Conservation (phyloP, 2,113 vertebrate genomes). For the Microcebus lehilahytsara region DNA sequence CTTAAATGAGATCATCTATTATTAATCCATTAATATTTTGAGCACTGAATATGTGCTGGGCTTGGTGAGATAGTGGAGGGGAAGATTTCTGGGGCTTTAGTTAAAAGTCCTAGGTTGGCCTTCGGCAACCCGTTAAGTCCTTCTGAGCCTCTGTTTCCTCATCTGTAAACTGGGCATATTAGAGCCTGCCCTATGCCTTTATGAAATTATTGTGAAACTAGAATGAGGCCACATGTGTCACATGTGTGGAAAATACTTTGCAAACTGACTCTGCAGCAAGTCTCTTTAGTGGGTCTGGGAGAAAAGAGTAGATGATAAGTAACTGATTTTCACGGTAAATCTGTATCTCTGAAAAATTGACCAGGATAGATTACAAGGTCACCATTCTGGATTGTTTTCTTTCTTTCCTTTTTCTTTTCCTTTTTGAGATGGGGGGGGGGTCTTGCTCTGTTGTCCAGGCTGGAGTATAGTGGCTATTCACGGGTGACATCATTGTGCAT, state of each 20-base stretch:
- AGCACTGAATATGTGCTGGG: neutral
- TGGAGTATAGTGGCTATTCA: too few relatives aligned
- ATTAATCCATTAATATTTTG: conserved; percentile 10
- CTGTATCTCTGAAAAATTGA: neutral
- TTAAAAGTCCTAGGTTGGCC: neutral
- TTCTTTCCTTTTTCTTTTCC: too few relatives aligned
- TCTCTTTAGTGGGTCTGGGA: neutral
- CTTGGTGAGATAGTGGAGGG: neutral
- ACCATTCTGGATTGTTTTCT: neutral
- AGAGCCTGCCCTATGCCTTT: neutral
- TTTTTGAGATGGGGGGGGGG: too few relatives aligned
- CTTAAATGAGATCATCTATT: neutral
- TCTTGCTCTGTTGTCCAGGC: too few relatives aligned
- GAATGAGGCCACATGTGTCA: neutral
- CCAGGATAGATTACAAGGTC: neutral
- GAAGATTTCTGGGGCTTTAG: neutral
- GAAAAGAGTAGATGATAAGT: neutral
- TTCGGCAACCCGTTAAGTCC: neutral
- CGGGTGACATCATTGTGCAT: too few relatives aligned
- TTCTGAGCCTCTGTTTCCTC: neutral
- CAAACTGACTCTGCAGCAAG: neutral
- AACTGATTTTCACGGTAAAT: neutral
- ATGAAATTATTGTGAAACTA: neutral
- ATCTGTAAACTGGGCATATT: neutral
- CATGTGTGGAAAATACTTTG: neutral